Evolutionary conservation across 2,888 invertebrate species (phyloP).

Genomic region (Erannis defoliaria): DNA sequence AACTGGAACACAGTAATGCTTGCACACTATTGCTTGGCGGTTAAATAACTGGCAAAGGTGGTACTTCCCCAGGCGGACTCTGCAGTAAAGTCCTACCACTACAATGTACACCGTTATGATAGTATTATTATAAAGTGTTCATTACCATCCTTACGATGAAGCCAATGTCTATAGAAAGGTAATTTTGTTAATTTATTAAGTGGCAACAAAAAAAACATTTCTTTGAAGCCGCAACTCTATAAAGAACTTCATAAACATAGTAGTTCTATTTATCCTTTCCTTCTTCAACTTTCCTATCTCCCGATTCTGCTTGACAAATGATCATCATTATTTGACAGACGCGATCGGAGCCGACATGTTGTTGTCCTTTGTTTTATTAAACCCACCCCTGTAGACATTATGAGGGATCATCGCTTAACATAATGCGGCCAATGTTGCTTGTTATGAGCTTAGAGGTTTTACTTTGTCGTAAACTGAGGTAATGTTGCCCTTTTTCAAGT

Average conservation of each 20-base stretch:
- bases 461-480: slow-evolving; percentile 30
- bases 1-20: no score
- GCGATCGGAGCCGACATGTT: slow-evolving; percentile 79
- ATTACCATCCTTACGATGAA: no score
- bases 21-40: no score
- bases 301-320: slow-evolving; percentile 84
- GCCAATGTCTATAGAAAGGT: no score
- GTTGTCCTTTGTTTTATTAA: slow-evolving; percentile 86
- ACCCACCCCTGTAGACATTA: slow-evolving; percentile 65
- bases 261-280: slow-evolving; percentile 25
- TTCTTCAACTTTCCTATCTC: slow-evolving; percentile 37
- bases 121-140: no score
- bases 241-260: slow-evolving; percentile 16
- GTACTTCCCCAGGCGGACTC: no score
- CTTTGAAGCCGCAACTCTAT: not conserved
- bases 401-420: slow-evolving; percentile 65
- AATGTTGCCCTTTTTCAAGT: slow-evolving; percentile 25
- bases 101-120: no score
- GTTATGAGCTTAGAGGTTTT: slow-evolving; percentile 55
- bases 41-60: no score
- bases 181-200: no score
- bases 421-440: slow-evolving; percentile 56
- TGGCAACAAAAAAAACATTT: not conserved
- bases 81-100: no score
- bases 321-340: slow-evolving; percentile 84